Evolutionary conservation across 2,888 invertebrate genomes (phyloP).

Genomic region (Plutella xylostella): DNA sequence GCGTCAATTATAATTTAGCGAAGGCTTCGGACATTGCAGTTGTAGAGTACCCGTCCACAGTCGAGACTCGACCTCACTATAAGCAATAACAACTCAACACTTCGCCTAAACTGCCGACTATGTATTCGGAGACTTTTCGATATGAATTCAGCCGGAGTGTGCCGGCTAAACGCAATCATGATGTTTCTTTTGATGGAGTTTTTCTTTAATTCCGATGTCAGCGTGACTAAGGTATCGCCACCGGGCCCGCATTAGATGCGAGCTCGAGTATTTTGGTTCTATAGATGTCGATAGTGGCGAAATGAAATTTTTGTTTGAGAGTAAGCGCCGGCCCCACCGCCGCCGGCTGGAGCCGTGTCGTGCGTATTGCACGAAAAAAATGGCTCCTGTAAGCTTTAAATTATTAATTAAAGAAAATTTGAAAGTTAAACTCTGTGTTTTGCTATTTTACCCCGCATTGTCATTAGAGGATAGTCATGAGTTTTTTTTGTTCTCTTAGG

Average conservation of each 20-base stretch:
- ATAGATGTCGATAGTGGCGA: conserved; percentile 30
- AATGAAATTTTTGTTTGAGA: conserved; percentile 37
- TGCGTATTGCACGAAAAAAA: too few relatives aligned
- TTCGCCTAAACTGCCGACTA: not conserved
- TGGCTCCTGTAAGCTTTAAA: conserved; percentile 66
- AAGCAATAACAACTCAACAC: conserved; percentile 11
- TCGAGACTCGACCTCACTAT: conserved; percentile 6
- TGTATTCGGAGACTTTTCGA: conserved; percentile 21
- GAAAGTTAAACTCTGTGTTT: conserved; percentile 50
- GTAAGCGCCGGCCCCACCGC: not conserved
- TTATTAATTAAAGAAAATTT: conserved; percentile 67
- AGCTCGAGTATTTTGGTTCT: conserved; percentile 24
- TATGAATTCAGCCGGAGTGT: conserved; percentile 23
- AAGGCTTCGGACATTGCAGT: not conserved
- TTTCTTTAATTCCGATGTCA: conserved; percentile 21
- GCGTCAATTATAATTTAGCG: not conserved
- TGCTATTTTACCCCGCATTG: too few relatives aligned
- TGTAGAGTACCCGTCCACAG: not conserved
- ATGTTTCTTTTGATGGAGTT: conserved; percentile 9
- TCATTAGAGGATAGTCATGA: too few relatives aligned
- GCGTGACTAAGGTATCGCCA: not conserved
- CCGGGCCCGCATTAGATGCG: conserved; percentile 12
- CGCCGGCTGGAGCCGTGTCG: conserved; percentile 27
- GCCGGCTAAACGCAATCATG: conserved; percentile 4
- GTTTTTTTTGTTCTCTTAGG: too few relatives aligned